A percentile compares a stretch with the other conserved stretches of the same genome.
phyloP scores from a whole-genome alignment of 2,888 invertebrate species.

The Pheosia tremula region DNA sequence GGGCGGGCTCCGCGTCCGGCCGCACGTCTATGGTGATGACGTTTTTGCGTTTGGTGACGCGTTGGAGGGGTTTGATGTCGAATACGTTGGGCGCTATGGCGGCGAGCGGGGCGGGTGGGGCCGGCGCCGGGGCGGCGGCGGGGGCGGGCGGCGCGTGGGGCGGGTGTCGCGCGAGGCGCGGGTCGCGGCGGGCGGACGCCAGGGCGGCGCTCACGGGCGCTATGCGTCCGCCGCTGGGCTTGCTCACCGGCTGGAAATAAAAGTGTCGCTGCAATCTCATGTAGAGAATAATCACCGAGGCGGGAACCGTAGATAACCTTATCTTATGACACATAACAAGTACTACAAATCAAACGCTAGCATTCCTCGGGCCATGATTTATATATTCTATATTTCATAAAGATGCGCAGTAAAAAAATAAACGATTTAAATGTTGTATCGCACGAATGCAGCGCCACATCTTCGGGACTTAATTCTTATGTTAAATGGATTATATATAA shows the following conservation, averaged over 20 bases:
- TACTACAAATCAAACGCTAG: no score
- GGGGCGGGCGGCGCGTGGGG: constrained; percentile 24
- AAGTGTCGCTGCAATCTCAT: constrained; percentile 12
- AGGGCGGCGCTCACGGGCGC: constrained; percentile 67
- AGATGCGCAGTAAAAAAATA: no score
- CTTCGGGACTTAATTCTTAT: no score
- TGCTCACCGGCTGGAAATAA: constrained; percentile 68
- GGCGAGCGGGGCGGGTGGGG: constrained; percentile 38
- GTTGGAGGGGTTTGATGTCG: constrained; percentile 78
- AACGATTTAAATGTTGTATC: no score
- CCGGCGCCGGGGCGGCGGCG: constrained; percentile 34
- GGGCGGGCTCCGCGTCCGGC: constrained; percentile 38
- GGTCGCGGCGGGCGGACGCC: constrained; percentile 54
- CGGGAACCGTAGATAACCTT: no score
- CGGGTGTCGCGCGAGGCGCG: constrained; percentile 24
- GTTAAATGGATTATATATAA: no score
- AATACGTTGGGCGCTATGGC: constrained; percentile 70
- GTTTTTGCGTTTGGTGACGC: constrained; percentile 72
- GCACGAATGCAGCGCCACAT: no score
- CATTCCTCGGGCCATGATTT: no score
- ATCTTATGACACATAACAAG: no score
- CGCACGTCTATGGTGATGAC: constrained; percentile 78
- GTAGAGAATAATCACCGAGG: background rate
- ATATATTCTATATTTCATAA: no score
- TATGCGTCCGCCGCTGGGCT: constrained; percentile 57